These are phyloP conservation scores for Pinctada fucata DNA, from an alignment of 2,888 invertebrate species.

Conservation along the genomic window DNA sequence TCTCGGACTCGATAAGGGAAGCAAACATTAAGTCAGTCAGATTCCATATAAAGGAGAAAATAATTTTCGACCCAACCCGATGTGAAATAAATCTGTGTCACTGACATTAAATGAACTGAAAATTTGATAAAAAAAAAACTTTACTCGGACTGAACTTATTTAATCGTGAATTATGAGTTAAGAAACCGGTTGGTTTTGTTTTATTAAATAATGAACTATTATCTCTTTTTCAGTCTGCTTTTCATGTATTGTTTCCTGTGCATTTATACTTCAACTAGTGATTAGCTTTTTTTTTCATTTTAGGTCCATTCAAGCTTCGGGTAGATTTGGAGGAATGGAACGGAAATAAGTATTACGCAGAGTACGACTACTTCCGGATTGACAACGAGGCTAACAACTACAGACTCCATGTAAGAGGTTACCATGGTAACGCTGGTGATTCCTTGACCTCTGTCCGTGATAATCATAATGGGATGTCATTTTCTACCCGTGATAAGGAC, in stretches of 20 bases:
- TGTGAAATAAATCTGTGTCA: no score
- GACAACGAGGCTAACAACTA: conserved; percentile 85
- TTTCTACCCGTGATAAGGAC: conserved; percentile 92
- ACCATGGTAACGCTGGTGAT: conserved; percentile 91
- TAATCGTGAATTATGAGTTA: no score
- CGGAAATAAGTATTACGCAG: conserved; percentile 88
- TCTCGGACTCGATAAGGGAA: no score
- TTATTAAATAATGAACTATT: no score
- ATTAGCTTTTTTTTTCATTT: conserved; percentile 34
- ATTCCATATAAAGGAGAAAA: no score
- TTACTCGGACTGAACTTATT: no score
- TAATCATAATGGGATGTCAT: conserved; percentile 94
- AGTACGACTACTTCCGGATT: conserved; percentile 87
- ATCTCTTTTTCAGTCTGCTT: no score
- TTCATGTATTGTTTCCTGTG: not conserved
- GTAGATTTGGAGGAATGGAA: conserved; percentile 92
- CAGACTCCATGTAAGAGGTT: conserved; percentile 85
- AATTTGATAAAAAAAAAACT: no score
- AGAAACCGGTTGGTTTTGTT: no score
- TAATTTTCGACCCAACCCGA: no score
- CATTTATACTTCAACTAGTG: not conserved
- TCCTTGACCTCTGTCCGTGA: conserved; percentile 82
- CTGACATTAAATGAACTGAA: no score
- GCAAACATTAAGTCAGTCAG: no score
- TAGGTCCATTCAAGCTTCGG: conserved; percentile 87